phyloP scores from a whole-genome alignment of 2,797 vertebrate genomes.

The Alosa sapidissima region DNA sequence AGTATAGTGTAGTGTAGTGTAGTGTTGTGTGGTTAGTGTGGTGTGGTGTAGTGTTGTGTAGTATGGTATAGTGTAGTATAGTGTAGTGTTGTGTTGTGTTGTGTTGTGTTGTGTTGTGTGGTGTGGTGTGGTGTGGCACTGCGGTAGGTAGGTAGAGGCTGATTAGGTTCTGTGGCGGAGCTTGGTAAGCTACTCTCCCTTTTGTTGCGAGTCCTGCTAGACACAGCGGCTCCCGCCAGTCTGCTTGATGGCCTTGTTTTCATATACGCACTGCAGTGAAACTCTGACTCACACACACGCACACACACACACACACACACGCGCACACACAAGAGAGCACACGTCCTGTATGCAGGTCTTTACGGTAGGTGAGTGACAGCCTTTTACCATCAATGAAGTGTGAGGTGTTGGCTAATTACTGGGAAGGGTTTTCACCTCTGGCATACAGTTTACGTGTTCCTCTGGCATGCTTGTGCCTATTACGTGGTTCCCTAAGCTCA shows the following conservation, averaged over 20 bases:
- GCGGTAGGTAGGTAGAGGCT: background rate
- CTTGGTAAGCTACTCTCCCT: background rate
- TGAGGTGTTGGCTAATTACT: background rate
- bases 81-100: too few relatives aligned
- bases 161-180: background rate
- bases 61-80: too few relatives aligned
- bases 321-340: background rate
- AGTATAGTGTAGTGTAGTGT: background rate
- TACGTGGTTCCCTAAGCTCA: background rate
- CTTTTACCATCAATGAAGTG: too few relatives aligned
- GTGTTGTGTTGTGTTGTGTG: background rate
- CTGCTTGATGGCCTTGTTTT: background rate
- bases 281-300: slow-evolving; percentile 18
- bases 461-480: too few relatives aligned
- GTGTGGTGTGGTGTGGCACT: background rate
- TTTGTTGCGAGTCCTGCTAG: background rate
- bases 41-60: too few relatives aligned
- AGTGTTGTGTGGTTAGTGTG: background rate
- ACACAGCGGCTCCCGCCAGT: background rate
- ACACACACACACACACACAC: slow-evolving; percentile 36
- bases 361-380: background rate
- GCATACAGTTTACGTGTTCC: too few relatives aligned
- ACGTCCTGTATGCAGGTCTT: background rate
- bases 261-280: background rate
- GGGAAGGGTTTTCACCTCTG: background rate